Evolutionary conservation across 2,113 vertebrate genomes (phyloP), one percentile per base, ranked within the genome.

Genomic region (Zosterops japonicus): DNA sequence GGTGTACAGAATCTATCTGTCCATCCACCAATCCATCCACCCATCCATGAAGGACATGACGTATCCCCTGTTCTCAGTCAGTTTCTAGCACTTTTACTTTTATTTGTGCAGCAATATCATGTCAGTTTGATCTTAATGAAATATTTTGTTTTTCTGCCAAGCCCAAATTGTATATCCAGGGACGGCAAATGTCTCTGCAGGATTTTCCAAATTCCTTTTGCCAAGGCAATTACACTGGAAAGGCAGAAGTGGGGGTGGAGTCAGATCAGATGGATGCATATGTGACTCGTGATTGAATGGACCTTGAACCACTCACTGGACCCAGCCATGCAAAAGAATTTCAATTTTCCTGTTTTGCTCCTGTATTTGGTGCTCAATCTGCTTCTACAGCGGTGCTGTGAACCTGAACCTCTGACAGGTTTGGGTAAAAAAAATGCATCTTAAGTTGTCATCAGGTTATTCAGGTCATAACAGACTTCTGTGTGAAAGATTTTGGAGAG

Each of bases 201-300:
- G 31, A 10, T 69, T 76, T 86, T 76, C 36, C n/a, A 52, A 53
- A 8, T 24, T 64, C 12, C 24, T 64, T 83, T 89, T 67, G 15
- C 52, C 0, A 1, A 52, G 49, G 19, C 23, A 63, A 4, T 9
- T 8, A 3, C 16, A 5, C 5, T 18, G n/a, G 31, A 24, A 55
- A 87, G 33, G 24, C 52, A 64, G 35, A 6, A 80, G 36, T 22
- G 46, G 22, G 41, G 60, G 14, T 22, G 27, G 14, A 16, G 42
- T 63, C 20, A 39, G 55, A 44, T 35, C 36, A 70, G 65, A 20
- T 4, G 42, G 44, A 46, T 35, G 23, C 14, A 41, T n/a, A 5
- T 3, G 41, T 15, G 20, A 5, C 5, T 67, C 1, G 3, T 12
- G 9, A 4, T 41, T 69, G n/a, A 52, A 68, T 9, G 22, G 39